phyloP scores from a whole-genome alignment of 2,888 invertebrate genomes.

The Drosophila maculinotata region DNA sequence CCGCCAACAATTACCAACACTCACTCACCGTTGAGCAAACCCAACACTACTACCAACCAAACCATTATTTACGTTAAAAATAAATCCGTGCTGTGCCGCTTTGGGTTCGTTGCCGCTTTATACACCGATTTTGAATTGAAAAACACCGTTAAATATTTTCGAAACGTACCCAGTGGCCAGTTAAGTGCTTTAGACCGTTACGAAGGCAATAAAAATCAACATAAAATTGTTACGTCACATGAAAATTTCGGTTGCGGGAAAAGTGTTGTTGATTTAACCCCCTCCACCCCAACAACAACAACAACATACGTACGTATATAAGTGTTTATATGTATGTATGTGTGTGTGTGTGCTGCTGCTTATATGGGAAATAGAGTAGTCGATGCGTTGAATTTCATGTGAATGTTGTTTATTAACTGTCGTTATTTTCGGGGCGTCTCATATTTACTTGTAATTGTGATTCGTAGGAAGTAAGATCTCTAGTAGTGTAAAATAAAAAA shows the following conservation, averaged over 20 bases:
- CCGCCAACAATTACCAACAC: constrained; percentile 24
- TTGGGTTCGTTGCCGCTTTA: constrained; percentile 34
- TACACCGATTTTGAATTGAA: constrained; percentile 36
- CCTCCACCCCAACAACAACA: constrained; percentile 4
- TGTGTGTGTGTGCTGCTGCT: constrained; percentile 10
- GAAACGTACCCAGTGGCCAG: constrained; percentile 13
- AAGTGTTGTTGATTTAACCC: constrained; percentile 32
- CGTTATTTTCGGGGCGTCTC: constrained; percentile 34
- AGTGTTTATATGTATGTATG: not conserved
- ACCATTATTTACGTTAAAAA: constrained; percentile 60
- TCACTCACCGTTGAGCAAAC: constrained; percentile 5
- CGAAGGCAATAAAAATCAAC: constrained; percentile 14
- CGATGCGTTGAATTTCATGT: constrained; percentile 44
- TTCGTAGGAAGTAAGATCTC: constrained; percentile 76
- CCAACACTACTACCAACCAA: constrained; percentile 42
- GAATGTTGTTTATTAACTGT: constrained; percentile 35
- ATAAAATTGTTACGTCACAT: constrained; percentile 58
- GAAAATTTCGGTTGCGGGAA: constrained; percentile 52
- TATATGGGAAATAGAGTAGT: constrained; percentile 40
- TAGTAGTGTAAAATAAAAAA: constrained; percentile 60
- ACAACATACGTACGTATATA: constrained; percentile 7
- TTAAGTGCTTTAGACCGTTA: constrained; percentile 8
- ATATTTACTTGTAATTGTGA: constrained; percentile 74
- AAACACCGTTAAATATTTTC: constrained; percentile 32
- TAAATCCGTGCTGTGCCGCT: constrained; percentile 48